Base-by-base conservation (phyloP, 2,113 vertebrate species). In the Pipra filicauda region DNA sequence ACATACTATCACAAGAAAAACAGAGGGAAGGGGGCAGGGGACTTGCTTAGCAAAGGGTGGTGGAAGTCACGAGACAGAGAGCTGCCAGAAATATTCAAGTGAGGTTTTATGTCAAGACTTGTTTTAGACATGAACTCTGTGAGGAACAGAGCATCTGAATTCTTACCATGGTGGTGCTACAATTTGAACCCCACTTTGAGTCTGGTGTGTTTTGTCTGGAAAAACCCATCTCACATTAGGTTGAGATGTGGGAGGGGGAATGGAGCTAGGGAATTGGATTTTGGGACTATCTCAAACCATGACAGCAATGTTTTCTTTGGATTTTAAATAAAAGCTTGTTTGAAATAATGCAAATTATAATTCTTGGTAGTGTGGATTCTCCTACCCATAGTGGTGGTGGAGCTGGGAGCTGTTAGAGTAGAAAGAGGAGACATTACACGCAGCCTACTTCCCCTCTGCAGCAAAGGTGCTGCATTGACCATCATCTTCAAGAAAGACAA, bases 331-430 rank as follows among this genome's bases (percentile, higher is more conserved):
- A 15, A 89, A 85, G 16, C 43, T 55, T 82, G 54, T 49, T 91
- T 91, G 78, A 79, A 91, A 75, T 85, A 79, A 87, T 57, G 41
- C 74, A 85, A 73, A 91, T 66, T 11, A 24, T 62, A 11, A 8
- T 11, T 61, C 43, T 61, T 81, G 71, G 28, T 51, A 70, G 62
- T 1, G 14, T 62, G 39, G 57, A 22, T 65, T 86, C 62, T 85
- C 57, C 77, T 89, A 9, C 46, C 52, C 3, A 0, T 27, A 8
- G 22, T 57, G 72, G 27, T 26, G 10, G 61, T 79, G 75, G 16
- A 52, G 14, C 22, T 1, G 0, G n/a, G 33, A 0, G 0, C n/a
- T 65, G 26, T 31, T 37, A 11, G 2, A 82, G 54, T 11, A 6
- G 67, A 43, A 24, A n/a, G 37, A 59, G 37, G 55, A 57, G 52